phyloP scores from a whole-genome alignment of 2,888 invertebrate species.

The Calliphora vomitoria region DNA sequence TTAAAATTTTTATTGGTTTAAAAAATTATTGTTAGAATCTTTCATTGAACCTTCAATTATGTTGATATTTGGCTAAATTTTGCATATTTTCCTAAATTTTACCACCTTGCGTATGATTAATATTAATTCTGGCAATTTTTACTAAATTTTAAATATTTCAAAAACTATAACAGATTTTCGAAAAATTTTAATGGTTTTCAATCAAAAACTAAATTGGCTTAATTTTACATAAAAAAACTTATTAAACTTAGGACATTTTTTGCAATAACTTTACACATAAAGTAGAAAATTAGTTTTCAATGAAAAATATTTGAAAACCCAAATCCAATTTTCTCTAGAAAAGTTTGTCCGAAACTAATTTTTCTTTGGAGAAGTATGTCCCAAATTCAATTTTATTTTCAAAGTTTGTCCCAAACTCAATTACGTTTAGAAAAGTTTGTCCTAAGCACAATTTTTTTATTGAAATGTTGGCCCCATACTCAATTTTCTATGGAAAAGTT shows the following conservation, averaged over 20 bases:
- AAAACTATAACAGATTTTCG: background rate
- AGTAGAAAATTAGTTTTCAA: too few species aligned
- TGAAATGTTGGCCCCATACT: too few species aligned
- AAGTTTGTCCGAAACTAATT: background rate
- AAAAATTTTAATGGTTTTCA: background rate
- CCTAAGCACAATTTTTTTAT: too few species aligned
- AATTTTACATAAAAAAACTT: too few species aligned
- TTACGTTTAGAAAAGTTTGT: background rate
- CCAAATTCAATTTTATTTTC: background rate
- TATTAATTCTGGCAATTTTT: conserved; percentile 29
- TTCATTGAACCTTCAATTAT: too few species aligned
- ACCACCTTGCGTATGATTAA: conserved; percentile 34
- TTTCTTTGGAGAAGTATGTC: background rate
- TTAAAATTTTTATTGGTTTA: too few species aligned
- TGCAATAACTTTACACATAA: background rate
- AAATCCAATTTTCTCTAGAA: too few species aligned
- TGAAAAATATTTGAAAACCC: too few species aligned
- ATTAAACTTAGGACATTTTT: background rate
- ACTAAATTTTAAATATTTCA: background rate
- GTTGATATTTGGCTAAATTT: too few species aligned
- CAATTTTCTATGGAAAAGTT: background rate
- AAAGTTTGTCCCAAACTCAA: background rate
- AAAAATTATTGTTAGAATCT: too few species aligned
- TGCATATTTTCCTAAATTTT: background rate
- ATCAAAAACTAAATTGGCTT: background rate